A percentile compares a stretch with the other conserved stretches of the same genome.
Evolutionary conservation across 2,888 invertebrate species (phyloP).

Genomic region (Stegana nigrithorax): DNA sequence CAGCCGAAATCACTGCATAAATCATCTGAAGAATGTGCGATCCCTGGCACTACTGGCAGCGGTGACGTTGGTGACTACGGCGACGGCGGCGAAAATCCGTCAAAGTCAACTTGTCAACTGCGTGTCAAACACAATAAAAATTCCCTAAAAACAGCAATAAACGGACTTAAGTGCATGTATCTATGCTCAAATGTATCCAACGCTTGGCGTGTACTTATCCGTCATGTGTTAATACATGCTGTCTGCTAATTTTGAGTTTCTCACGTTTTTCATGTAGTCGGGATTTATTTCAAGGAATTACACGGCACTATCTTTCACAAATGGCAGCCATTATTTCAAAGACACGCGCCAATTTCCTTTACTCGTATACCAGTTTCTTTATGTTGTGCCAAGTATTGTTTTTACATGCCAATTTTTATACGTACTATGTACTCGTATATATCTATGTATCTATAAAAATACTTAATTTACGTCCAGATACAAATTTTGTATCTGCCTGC

Average conservation of each 20-base stretch:
- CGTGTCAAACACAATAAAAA: slow-evolving; percentile 58
- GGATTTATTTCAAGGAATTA: slow-evolving; percentile 49
- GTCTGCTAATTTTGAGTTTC: slow-evolving; percentile 54
- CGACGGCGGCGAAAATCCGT: slow-evolving; percentile 46
- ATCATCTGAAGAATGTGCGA: slow-evolving; percentile 43
- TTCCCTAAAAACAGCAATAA: slow-evolving; percentile 45
- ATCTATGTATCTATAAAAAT: too few relatives aligned
- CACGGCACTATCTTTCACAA: slow-evolving; percentile 24
- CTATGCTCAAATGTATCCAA: slow-evolving; percentile 27
- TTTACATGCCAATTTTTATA: too few relatives aligned
- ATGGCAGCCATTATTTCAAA: background rate
- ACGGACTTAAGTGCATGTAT: slow-evolving; percentile 50
- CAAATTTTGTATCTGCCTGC: background rate
- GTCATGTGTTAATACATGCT: slow-evolving; percentile 30
- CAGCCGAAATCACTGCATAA: slow-evolving; percentile 44
- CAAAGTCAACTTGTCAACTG: slow-evolving; percentile 64
- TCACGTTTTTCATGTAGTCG: slow-evolving; percentile 67
- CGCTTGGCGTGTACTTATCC: slow-evolving; percentile 32
- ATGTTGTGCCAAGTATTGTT: too few relatives aligned
- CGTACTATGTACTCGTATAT: too few relatives aligned
- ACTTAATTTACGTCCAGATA: too few relatives aligned
- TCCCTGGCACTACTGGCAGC: slow-evolving; percentile 33
- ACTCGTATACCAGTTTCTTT: too few relatives aligned
- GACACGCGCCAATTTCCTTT: slow-evolving; percentile 9
- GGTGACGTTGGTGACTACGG: slow-evolving; percentile 38